Evolutionary conservation across 2,888 invertebrate genomes (phyloP).

Genomic region (Xestobium rufovillosum): DNA sequence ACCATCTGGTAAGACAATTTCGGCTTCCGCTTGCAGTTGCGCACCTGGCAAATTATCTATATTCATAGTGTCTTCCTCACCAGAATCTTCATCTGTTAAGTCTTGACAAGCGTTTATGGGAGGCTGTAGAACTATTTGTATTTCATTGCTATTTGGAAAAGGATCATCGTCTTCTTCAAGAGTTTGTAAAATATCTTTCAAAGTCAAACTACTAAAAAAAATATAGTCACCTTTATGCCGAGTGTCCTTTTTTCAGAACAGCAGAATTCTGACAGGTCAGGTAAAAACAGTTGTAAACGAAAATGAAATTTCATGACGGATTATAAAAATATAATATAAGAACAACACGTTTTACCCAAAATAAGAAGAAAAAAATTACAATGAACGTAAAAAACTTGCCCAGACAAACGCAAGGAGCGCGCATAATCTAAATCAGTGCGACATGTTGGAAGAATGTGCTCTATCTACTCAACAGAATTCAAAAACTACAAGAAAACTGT

Average conservation of each 20-base stretch:
- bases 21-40: slow-evolving; percentile 15
- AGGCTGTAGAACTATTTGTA: slow-evolving; percentile 14
- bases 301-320: neutral
- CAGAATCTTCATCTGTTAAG: slow-evolving; percentile 18
- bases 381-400: too few relatives aligned
- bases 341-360: slow-evolving; percentile 1
- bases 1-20: slow-evolving; percentile 7
- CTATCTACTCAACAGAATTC: neutral
- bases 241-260: slow-evolving; percentile 5
- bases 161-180: slow-evolving; percentile 19
- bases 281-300: neutral
- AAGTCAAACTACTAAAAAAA: slow-evolving; percentile 11
- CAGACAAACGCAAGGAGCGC: neutral
- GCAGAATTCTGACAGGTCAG: neutral
- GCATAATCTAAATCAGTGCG: too few relatives aligned
- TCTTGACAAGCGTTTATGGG: slow-evolving; percentile 15
- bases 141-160: slow-evolving; percentile 6
- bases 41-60: slow-evolving; percentile 16
- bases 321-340: neutral
- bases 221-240: slow-evolving; percentile 1
- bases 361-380: neutral
- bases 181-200: slow-evolving; percentile 9
- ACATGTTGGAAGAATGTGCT: neutral
- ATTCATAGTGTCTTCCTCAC: slow-evolving; percentile 13
- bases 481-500: slow-evolving; percentile 1